Percentiles rank a stretch among this genome's conserved stretches.
Conservation (phyloP, 64 coral and sea anemone species). For the Montipora sp. region DNA sequence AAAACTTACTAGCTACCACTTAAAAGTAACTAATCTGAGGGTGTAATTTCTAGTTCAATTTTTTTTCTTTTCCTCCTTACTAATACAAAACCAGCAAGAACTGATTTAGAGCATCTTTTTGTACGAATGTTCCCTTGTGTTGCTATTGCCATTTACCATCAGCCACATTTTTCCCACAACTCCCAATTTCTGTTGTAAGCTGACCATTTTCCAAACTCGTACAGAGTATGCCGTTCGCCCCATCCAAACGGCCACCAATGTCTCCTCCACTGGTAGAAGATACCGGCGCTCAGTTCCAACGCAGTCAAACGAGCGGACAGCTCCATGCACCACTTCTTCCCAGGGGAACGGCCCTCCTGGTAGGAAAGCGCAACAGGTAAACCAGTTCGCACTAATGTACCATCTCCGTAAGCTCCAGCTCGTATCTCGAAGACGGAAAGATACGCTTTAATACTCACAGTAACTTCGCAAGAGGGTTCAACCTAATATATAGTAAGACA, state of each 20-base stretch:
- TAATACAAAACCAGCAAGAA: no score
- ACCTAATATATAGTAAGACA: neutral
- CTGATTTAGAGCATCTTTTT: no score
- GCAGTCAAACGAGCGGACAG: neutral
- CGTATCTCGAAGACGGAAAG: neutral
- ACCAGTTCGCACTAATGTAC: neutral
- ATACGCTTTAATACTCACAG: neutral
- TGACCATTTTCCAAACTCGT: neutral
- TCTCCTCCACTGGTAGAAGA: slow-evolving; percentile 57
- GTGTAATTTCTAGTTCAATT: no score
- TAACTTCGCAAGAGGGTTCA: neutral
- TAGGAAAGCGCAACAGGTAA: slow-evolving; percentile 36
- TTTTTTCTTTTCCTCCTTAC: no score
- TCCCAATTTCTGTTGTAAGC: neutral
- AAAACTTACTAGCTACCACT: no score
- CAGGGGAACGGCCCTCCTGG: neutral
- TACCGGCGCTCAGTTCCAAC: slow-evolving; percentile 1
- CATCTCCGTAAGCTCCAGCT: slow-evolving; percentile 24
- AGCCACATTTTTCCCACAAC: neutral
- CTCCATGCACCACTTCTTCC: neutral
- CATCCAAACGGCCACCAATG: neutral
- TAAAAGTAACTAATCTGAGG: no score
- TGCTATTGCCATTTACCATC: no score
- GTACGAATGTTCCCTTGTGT: no score
- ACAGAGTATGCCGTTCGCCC: neutral